Percentiles rank a stretch among this genome's conserved stretches.
These are phyloP conservation scores for Sciurus carolinensis DNA, from an alignment of 2,797 vertebrate genomes.

Conservation along the genomic window DNA sequence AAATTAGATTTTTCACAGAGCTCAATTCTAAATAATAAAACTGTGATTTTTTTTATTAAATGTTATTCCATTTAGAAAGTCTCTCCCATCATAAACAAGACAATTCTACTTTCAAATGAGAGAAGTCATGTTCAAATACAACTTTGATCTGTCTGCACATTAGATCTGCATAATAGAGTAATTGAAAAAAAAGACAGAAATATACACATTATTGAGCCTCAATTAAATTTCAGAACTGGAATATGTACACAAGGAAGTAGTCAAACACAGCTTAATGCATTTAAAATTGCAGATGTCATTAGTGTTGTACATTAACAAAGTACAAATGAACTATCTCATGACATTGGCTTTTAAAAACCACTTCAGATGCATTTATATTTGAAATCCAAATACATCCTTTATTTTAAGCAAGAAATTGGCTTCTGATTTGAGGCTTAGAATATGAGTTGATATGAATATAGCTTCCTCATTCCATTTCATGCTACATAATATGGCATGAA, in stretches of 20 bases:
- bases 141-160: constrained; percentile 68
- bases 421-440: constrained; percentile 34
- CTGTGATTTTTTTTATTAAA: not conserved
- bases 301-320: constrained; percentile 49
- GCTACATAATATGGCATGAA: not conserved
- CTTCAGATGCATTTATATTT: constrained; percentile 63
- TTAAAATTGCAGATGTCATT: constrained; percentile 63
- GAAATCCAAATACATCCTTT: constrained; percentile 57
- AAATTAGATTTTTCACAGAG: constrained; percentile 25
- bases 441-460: not conserved
- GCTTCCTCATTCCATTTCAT: not conserved
- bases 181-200: constrained; percentile 31
- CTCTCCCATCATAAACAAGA: constrained; percentile 39
- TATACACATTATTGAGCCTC: constrained; percentile 61
- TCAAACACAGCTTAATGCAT: constrained; percentile 66
- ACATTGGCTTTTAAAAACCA: constrained; percentile 69
- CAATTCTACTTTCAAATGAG: constrained; percentile 58
- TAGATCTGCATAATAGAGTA: constrained; percentile 58
- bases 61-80: constrained; percentile 61
- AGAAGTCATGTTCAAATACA: constrained; percentile 27
- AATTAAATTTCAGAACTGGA: constrained; percentile 70
- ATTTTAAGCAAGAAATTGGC: constrained; percentile 39
- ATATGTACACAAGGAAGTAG: constrained; percentile 61
- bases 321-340: constrained; percentile 47
- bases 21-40: constrained; percentile 57